Evolutionary conservation across 2,113 vertebrate genomes (phyloP).

Genomic region (Heptranchias perlo): DNA sequence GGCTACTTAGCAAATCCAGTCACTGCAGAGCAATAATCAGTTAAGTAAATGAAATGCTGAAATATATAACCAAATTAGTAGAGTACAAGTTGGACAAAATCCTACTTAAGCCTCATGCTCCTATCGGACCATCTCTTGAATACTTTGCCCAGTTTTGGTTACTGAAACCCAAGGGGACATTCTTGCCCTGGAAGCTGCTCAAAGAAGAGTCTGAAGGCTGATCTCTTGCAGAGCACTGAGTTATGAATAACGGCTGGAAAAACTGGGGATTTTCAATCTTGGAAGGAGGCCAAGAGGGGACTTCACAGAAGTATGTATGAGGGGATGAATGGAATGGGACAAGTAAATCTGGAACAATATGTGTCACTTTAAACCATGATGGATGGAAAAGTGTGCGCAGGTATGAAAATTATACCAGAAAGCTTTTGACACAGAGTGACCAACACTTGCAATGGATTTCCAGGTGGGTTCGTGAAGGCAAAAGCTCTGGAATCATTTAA

Average conservation of each 20-base stretch:
- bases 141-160: background rate
- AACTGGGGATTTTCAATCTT: background rate
- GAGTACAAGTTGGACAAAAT: background rate
- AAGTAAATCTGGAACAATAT: background rate
- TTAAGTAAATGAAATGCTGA: background rate
- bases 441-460: background rate
- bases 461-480: background rate
- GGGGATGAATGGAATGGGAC: background rate
- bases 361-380: background rate
- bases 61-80: background rate
- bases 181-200: background rate
- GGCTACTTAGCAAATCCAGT: background rate
- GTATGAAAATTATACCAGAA: too few species aligned
- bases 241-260: background rate
- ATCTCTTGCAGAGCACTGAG: background rate
- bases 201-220: background rate
- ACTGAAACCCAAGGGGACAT: background rate
- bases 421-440: background rate
- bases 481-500: background rate
- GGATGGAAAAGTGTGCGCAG: too few species aligned
- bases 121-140: background rate
- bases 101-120: background rate
- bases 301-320: background rate
- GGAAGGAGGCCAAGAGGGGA: background rate
- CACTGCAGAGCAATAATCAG: background rate